A percentile compares a stretch with the other conserved stretches of the same genome.
Evolutionary conservation across 2,113 vertebrate species (phyloP).

Genomic region (Panthera leo): DNA sequence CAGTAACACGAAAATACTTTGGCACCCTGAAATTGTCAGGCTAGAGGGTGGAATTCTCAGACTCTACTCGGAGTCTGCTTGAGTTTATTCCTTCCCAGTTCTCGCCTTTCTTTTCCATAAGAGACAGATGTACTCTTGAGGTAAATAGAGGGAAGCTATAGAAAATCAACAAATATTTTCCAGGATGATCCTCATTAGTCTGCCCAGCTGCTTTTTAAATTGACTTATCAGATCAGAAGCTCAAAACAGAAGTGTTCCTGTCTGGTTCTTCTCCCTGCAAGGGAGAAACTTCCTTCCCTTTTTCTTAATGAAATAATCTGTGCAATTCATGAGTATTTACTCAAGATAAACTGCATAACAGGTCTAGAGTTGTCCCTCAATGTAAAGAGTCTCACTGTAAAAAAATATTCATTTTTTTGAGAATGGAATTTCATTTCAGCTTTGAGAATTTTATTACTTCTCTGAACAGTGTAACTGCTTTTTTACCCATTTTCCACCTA

Average conservation of each 20-base stretch:
- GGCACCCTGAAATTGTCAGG: constrained; percentile 36
- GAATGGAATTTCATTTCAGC: not conserved
- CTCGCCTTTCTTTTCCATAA: not conserved
- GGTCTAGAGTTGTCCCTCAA: not conserved
- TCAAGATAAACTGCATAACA: not conserved
- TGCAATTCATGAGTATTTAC: not conserved
- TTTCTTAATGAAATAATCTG: not conserved
- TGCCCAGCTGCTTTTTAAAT: not conserved
- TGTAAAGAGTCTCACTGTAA: not conserved
- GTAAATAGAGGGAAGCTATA: not conserved
- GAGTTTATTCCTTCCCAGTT: not conserved
- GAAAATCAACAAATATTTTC: not conserved
- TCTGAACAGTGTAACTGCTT: not conserved
- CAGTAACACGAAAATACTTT: constrained; percentile 27
- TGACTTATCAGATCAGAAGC: not conserved
- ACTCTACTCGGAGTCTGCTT: not conserved
- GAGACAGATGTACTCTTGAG: not conserved
- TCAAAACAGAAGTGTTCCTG: not conserved
- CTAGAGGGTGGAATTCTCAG: not conserved
- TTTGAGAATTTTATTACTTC: constrained; percentile 24
- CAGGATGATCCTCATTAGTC: not conserved
- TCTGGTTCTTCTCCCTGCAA: not conserved
- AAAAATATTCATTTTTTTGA: constrained; percentile 34
- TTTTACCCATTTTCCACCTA: not conserved
- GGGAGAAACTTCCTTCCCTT: not conserved